phyloP scores from a whole-genome alignment of 2,113 vertebrate genomes.

The Agapornis roseicollis region DNA sequence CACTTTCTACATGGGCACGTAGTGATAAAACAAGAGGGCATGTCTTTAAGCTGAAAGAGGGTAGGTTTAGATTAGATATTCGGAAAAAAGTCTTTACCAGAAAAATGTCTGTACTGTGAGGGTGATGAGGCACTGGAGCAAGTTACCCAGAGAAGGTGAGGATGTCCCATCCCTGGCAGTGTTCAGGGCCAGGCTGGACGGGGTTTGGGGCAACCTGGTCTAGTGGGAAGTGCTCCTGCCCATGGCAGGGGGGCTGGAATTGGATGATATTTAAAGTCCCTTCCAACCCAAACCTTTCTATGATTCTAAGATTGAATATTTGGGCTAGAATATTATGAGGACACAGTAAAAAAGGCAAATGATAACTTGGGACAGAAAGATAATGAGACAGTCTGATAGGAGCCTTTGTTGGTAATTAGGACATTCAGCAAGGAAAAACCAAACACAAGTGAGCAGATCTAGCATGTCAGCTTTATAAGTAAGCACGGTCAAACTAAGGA shows the following conservation, averaged over 20 bases:
- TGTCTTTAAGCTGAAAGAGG: not conserved
- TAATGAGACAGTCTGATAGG: not conserved
- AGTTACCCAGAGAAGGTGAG: not conserved
- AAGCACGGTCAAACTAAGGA: not conserved
- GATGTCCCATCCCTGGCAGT: not conserved
- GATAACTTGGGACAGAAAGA: not conserved
- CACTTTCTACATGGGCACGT: not conserved
- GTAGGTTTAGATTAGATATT: not conserved
- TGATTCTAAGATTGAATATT: not conserved
- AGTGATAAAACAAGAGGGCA: not conserved
- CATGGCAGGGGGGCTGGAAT: not conserved
- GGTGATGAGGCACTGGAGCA: not conserved
- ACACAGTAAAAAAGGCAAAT: not conserved
- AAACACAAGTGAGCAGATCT: not conserved
- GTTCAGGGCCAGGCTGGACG: not conserved
- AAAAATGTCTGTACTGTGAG: not conserved
- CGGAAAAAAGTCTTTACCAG: not conserved
- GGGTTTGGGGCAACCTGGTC: not conserved
- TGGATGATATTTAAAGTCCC: not conserved
- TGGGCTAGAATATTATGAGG: not conserved
- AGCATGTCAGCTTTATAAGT: accelerated
- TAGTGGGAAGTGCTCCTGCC: not conserved
- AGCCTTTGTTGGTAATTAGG: not conserved
- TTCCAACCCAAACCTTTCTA: not conserved
- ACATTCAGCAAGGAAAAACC: not conserved